Percentiles rank a stretch among this genome's conserved stretches.
phyloP scores from a whole-genome alignment of 2,888 invertebrate genomes.

The Hypolimnas misippus region DNA sequence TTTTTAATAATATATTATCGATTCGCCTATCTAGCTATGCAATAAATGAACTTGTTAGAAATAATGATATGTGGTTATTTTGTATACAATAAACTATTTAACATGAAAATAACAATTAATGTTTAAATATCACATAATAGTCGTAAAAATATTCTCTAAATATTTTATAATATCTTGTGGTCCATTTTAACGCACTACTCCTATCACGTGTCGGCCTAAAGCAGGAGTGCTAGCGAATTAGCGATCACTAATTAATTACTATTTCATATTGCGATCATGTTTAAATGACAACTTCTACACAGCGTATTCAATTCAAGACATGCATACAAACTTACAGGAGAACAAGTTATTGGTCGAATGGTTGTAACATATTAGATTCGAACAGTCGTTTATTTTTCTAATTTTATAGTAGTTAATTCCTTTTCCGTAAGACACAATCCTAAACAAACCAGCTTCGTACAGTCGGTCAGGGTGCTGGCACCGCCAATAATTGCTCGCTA shows the following conservation, averaged over 20 bases:
- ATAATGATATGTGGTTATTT: constrained; percentile 80
- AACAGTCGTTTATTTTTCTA: not conserved
- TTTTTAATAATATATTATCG: constrained; percentile 16
- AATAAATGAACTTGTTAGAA: constrained; percentile 57
- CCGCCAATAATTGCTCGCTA: not conserved
- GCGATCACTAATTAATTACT: constrained; percentile 12
- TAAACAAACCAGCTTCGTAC: not conserved
- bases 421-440: not conserved
- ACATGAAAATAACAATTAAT: constrained; percentile 74
- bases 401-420: not conserved
- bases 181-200: constrained; percentile 66
- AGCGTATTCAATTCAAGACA: constrained; percentile 4
- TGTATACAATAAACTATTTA: constrained; percentile 71
- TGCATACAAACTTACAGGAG: not conserved
- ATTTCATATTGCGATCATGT: constrained; percentile 3
- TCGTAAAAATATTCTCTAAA: constrained; percentile 66
- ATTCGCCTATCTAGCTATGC: constrained; percentile 34
- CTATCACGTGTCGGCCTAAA: constrained; percentile 59
- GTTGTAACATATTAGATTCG: not conserved
- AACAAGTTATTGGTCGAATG: constrained; percentile 1
- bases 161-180: constrained; percentile 72
- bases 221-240: constrained; percentile 35
- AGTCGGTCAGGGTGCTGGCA: not conserved
- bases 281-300: constrained; percentile 14
- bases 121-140: constrained; percentile 82